Conservation (phyloP, 2,888 invertebrate species). For the Cosmopolites sordidus region DNA sequence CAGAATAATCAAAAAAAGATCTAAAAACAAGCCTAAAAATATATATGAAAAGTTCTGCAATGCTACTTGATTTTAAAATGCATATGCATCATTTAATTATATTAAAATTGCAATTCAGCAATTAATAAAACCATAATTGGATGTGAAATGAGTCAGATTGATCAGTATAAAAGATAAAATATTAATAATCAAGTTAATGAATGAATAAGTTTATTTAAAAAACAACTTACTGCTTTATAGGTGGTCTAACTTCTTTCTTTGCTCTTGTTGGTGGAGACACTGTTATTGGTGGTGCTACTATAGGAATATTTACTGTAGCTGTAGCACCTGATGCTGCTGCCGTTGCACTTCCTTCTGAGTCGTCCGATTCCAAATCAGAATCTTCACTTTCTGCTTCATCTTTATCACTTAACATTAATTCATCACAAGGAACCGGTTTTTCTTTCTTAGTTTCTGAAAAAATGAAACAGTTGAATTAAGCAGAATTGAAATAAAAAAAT, state of each 20-base stretch:
- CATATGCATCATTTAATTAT: too few species aligned
- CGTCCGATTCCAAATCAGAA: conserved; percentile 60
- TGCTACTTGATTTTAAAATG: too few species aligned
- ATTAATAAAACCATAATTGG: too few species aligned
- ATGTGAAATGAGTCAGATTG: too few species aligned
- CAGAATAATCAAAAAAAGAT: too few species aligned
- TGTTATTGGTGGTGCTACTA: conserved; percentile 7
- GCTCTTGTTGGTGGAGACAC: conserved; percentile 6
- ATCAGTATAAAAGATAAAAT: too few species aligned
- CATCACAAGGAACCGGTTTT: conserved; percentile 58
- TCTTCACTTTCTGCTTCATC: conserved; percentile 70
- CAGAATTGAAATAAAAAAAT: conserved; percentile 2
- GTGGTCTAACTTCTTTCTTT: conserved; percentile 44
- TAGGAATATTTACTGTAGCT: neutral
- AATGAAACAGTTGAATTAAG: neutral
- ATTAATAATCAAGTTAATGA: too few species aligned
- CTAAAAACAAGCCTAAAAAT: too few species aligned
- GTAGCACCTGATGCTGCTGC: neutral
- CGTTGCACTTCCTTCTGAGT: conserved; percentile 46
- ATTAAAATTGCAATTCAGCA: too few species aligned
- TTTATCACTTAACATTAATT: conserved; percentile 66
- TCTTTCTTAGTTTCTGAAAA: conserved; percentile 35
- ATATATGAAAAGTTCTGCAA: too few species aligned
- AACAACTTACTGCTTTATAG: conserved; percentile 67
- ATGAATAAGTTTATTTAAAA: too few species aligned